Percentiles rank a stretch among this genome's conserved stretches.
Evolutionary conservation across 1,140 invertebrate genomes (phyloP).

Genomic region (Drosophila paulistorum): DNA sequence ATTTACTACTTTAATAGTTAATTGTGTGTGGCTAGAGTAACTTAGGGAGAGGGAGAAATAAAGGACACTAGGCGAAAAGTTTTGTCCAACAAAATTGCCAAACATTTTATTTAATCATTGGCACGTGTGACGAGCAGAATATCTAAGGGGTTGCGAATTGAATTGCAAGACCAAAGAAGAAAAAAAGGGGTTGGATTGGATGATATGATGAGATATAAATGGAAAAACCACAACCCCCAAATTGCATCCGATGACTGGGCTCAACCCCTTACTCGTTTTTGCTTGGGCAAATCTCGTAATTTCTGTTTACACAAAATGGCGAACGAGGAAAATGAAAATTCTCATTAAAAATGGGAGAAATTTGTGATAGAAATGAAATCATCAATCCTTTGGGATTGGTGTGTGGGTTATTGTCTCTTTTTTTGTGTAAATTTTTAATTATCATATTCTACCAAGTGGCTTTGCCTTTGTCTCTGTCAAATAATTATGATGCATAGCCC

Average conservation of each 20-base stretch:
- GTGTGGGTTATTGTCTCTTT: not conserved
- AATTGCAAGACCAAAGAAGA: not conserved
- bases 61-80: constrained; percentile 2
- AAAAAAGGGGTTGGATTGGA: constrained; percentile 14
- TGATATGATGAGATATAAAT: constrained; percentile 7
- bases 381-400: constrained; percentile 33
- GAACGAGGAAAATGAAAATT: constrained; percentile 23
- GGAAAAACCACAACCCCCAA: constrained; percentile 34
- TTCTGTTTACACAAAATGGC: constrained; percentile 55
- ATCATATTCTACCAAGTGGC: constrained; percentile 33
- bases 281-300: constrained; percentile 39
- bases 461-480: constrained; percentile 42
- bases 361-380: constrained; percentile 5
- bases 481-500: constrained; percentile 73
- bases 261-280: constrained; percentile 52
- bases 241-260: not conserved
- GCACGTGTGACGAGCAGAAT: constrained; percentile 52
- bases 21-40: constrained; percentile 2
- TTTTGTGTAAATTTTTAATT: constrained; percentile 47
- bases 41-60: not conserved
- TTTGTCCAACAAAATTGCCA: constrained; percentile 52
- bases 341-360: constrained; percentile 36
- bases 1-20: constrained; percentile 25
- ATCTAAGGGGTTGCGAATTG: constrained; percentile 29
- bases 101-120: constrained; percentile 71